These are phyloP conservation scores for Penelope pileata DNA, from an alignment of 2,113 vertebrate genomes.

Conservation along the genomic window DNA sequence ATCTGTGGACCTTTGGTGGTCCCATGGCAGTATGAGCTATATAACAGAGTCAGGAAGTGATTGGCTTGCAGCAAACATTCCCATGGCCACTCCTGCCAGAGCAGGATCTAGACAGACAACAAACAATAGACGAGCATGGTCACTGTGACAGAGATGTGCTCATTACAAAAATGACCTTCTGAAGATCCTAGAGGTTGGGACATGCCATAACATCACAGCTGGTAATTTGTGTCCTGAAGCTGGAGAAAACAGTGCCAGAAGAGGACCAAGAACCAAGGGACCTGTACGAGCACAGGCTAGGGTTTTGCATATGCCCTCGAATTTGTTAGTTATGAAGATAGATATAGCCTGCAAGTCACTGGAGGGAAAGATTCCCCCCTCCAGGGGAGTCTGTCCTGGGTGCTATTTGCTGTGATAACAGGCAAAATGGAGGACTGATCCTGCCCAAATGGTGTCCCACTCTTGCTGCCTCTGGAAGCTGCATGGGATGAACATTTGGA, in stretches of 20 bases:
- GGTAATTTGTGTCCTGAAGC: not conserved
- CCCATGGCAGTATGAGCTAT: not conserved
- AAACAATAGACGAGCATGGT: not conserved
- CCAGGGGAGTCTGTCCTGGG: not conserved
- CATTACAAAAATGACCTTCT: not conserved
- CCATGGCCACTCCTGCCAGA: not conserved
- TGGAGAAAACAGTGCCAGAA: not conserved
- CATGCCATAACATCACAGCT: not conserved
- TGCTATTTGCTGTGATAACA: not conserved
- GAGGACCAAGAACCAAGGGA: not conserved
- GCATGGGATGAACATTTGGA: not conserved
- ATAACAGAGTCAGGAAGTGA: not conserved
- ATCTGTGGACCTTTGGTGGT: not conserved
- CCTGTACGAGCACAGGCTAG: not conserved
- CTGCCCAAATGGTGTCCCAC: not conserved
- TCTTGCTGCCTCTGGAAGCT: not conserved
- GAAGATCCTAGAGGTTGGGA: not conserved
- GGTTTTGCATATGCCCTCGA: not conserved
- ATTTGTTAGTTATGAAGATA: not conserved
- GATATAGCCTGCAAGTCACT: not conserved
- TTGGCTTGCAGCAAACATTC: not conserved
- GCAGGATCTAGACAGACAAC: not conserved
- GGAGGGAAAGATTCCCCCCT: not conserved
- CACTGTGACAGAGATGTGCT: not conserved
- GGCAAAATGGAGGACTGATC: not conserved